Evolutionary conservation across 30 jellyfish, hydroid and myxozoan species (phyloP).

Genomic region (Calvadosia cruxmelitensis): DNA sequence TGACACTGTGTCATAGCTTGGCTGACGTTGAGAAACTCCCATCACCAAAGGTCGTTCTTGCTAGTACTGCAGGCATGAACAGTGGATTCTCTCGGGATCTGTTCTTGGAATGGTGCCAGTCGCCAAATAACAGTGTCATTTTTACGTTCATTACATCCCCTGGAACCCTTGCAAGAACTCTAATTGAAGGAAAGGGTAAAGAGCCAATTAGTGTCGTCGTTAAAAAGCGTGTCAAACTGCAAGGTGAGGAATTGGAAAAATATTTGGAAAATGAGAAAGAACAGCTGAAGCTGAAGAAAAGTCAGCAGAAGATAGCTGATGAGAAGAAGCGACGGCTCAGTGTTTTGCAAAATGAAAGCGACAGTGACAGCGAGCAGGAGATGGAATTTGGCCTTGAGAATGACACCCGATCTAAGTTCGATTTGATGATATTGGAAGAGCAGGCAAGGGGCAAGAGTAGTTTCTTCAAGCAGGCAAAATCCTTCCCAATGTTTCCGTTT

Average conservation of each 20-base stretch:
- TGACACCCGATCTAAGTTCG: conserved; percentile 52
- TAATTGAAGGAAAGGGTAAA: conserved; percentile 57
- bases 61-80: conserved; percentile 69
- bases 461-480: conserved; percentile 78
- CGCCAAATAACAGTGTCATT: conserved; percentile 66
- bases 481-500: conserved; percentile 84
- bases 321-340: conserved; percentile 13
- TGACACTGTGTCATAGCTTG: conserved; percentile 63
- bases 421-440: conserved; percentile 56
- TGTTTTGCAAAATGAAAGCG: conserved; percentile 51
- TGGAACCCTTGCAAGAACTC: conserved; percentile 77
- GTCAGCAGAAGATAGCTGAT: conserved; percentile 39
- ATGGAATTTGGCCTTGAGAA: conserved; percentile 14
- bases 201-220: conserved; percentile 51
- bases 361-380: conserved; percentile 83
- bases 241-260: conserved; percentile 68
- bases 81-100: conserved; percentile 84
- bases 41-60: conserved; percentile 91
- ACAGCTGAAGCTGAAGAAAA: conserved; percentile 27
- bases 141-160: conserved; percentile 68
- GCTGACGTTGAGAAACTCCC: conserved; percentile 70
- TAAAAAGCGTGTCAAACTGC: conserved; percentile 54
- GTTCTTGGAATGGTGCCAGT: conserved; percentile 60
- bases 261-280: conserved; percentile 63
- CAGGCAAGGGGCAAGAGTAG: conserved; percentile 60